Percentiles rank a stretch among this genome's conserved stretches.
phyloP scores from a whole-genome alignment of 2,797 vertebrate genomes.

The Nasua narica region DNA sequence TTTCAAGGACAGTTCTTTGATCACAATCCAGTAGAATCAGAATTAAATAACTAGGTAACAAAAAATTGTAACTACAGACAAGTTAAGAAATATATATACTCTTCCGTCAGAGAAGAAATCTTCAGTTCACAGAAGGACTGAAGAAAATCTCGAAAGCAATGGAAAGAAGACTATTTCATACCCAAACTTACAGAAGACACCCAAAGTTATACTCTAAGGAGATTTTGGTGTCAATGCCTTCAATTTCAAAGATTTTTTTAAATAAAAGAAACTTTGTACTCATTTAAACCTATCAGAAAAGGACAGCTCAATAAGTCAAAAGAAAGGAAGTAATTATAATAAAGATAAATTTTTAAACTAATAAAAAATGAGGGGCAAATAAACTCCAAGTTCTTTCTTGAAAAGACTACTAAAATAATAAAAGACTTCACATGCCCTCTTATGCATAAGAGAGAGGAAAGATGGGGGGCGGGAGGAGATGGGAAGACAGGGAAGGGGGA shows the following conservation, averaged over 20 bases:
- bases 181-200: neutral
- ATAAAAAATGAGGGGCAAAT: neutral
- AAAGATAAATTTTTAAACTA: neutral
- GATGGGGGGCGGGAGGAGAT: rapidly evolving
- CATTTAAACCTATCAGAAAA: neutral
- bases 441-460: neutral
- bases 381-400: neutral
- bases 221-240: neutral
- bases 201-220: neutral
- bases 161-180: neutral
- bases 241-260: neutral
- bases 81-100: neutral
- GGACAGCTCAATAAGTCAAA: neutral
- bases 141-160: neutral
- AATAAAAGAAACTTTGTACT: neutral
- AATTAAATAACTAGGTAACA: neutral
- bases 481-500: too few relatives aligned
- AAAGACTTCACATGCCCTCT: neutral
- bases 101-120: neutral
- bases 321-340: neutral
- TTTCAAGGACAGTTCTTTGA: neutral
- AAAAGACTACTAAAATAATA: neutral
- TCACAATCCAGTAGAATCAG: neutral
- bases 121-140: neutral
- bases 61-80: neutral